Evolutionary conservation across 2,888 invertebrate genomes (phyloP), one percentile per base, ranked within the genome.

Genomic region (Caenorhabditis japonica): DNA sequence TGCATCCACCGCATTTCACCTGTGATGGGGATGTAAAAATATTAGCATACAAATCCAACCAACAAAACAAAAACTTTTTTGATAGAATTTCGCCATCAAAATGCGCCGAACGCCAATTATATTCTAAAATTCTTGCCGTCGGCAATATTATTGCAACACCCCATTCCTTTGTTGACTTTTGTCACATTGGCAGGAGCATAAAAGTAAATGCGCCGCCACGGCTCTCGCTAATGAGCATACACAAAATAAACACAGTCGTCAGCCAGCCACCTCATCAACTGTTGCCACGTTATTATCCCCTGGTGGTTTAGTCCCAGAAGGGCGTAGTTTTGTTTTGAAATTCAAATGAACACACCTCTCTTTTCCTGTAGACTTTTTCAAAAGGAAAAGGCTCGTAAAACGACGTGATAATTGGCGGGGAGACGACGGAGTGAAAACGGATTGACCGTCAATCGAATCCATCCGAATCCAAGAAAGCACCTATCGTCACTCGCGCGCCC

Each of bases 401-500:
- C 49, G 64, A 64, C 64, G 64, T 64, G 64, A 64, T 64, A 56
- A 64, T 64, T 64, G 64, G 55, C 64, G 56, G 46, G 44, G 61
- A 30, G 10, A 30, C 7, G 30, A 5, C 30, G n/a, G n/a, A n/a
- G 30, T 30, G 7, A 62, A 52, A 53, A 49, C 55, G 33, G 51
- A 49, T 36, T 30, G 49, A 47, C 21, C 36, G 53, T 8, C 15
- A 17, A 34, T 30, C 33, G n/a, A n/a, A n/a, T n/a, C n/a, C n/a
- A n/a, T n/a, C n/a, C n/a, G n/a, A n/a, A n/a, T n/a, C n/a, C n/a
- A n/a, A n/a, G n/a, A n/a, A n/a, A n/a, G n/a, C n/a, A n/a, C n/a
- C n/a, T n/a, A n/a, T n/a, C n/a, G n/a, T n/a, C n/a, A n/a, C n/a
- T n/a, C 64, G 49, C 39, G 64, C 39, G 41, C 46, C 64, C 64